A percentile compares a stretch with the other conserved stretches of the same genome.
These are phyloP conservation scores for Orchestes rusci DNA, from an alignment of 2,888 invertebrate species.

Conservation along the genomic window DNA sequence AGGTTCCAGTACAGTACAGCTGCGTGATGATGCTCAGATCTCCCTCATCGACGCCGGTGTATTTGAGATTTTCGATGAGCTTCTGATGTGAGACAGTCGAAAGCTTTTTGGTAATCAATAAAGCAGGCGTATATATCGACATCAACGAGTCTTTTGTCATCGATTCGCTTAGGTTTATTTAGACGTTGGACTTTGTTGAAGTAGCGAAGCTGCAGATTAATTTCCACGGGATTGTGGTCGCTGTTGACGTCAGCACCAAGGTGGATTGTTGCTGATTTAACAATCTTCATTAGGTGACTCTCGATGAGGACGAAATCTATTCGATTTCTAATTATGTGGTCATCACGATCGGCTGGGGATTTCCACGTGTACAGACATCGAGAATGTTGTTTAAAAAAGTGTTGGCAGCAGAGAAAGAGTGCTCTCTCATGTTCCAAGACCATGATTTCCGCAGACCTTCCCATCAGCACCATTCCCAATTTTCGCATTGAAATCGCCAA, in stretches of 20 bases:
- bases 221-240: not conserved
- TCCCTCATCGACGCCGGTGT: no score
- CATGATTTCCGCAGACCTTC: not conserved
- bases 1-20: no score
- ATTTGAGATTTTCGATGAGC: no score
- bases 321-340: conserved; percentile 7
- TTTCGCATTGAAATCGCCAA: conserved; percentile 1
- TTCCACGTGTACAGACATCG: conserved; percentile 10
- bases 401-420: conserved; percentile 7
- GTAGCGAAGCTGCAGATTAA: conserved; percentile 3
- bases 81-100: no score
- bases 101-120: no score
- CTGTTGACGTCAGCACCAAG: conserved; percentile 1
- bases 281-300: conserved; percentile 2
- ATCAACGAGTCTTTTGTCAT: conserved; percentile 3
- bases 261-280: conserved; percentile 2
- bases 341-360: conserved; percentile 6
- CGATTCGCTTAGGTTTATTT: conserved; percentile 3
- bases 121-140: not conserved
- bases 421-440: not conserved
- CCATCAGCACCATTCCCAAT: not conserved
- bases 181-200: conserved; percentile 3
- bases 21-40: no score
- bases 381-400: conserved; percentile 11
- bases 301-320: conserved; percentile 10